Base-by-base conservation (phyloP, 2,888 invertebrate species). In the Syrista parreyssii region DNA sequence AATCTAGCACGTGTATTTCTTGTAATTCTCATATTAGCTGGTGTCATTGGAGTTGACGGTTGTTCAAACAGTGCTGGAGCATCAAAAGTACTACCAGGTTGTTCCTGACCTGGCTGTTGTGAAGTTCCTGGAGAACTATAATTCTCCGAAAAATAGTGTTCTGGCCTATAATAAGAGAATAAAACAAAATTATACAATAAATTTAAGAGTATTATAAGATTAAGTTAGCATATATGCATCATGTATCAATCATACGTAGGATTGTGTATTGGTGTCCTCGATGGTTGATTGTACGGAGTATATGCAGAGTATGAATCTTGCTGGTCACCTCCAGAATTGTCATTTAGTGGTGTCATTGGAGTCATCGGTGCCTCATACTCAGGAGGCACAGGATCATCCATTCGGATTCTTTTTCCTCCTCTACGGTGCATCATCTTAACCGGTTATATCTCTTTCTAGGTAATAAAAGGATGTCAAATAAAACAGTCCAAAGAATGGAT, bases 391-490 rank as follows among this genome's bases (percentile, higher is more conserved):
- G 96, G 96, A 92, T 97, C 97, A 92, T 97, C 97, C 97, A 98
- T 97, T 82, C 97, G 96, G 89, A 97, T 97, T 84, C 97, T 94
- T 93, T 97, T 98, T 84, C 97, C 97, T 88, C 97, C 97, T 80
- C 95, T 93, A 82, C 97, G 94, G 91, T 96, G 96, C 96, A 97
- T 96, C 87, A 92, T 93, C 76, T 73, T 55, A 55, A 23, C 55
- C 55, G 55, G 55, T 55, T 55, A 55, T 55, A 55, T 55, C 6
- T 55, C 2, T 55, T 55, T 55, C 55, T 55, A 55, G 23, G 23
- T 55, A 55, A 55, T 55, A 55, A 55, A 55, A 55, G 55, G 55
- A 55, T 55, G 23, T 55, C 23, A 55, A 23, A 55, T 23, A 55
- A 23, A 23, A 55, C 55, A 55, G 55, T 55, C 55, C 55, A 55